Conservation (phyloP, 2,888 invertebrate genomes). For the Aromia moschata region DNA sequence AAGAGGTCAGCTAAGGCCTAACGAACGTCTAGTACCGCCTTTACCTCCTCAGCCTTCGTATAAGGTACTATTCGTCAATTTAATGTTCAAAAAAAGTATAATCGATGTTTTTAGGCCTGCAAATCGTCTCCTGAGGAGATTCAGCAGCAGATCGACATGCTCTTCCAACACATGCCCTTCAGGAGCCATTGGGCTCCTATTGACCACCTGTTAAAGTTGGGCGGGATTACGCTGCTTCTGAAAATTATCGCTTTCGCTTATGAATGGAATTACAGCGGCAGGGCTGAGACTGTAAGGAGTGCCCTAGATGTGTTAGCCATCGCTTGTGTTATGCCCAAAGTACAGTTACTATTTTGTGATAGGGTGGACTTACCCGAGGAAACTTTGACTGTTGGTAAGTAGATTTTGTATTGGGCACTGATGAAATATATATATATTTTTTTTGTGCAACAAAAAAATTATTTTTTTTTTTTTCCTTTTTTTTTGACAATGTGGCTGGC, state of each 20-base stretch:
- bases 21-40: slow-evolving; percentile 55
- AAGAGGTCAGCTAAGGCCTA: slow-evolving; percentile 65
- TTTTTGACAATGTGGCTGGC: too few species aligned
- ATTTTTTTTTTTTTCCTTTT: too few species aligned
- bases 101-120: slow-evolving; percentile 64
- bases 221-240: slow-evolving; percentile 82
- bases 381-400: slow-evolving; percentile 73
- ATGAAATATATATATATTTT: too few species aligned
- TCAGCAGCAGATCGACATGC: slow-evolving; percentile 83
- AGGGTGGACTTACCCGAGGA: slow-evolving; percentile 81
- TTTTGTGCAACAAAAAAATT: too few species aligned
- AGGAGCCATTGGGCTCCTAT: slow-evolving; percentile 89
- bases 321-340: slow-evolving; percentile 88
- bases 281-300: slow-evolving; percentile 82
- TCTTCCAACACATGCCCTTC: slow-evolving; percentile 80
- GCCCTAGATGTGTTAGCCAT: slow-evolving; percentile 90
- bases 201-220: slow-evolving; percentile 84
- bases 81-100: too few species aligned
- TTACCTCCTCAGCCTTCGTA: slow-evolving; percentile 62
- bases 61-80: too few species aligned
- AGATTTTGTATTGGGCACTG: too few species aligned
- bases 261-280: slow-evolving; percentile 91
- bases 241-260: slow-evolving; percentile 89
- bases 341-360: slow-evolving; percentile 77
- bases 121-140: slow-evolving; percentile 82